phyloP scores from a whole-genome alignment of 92 coral and sea anemone species.

The Meandrina meandrites region DNA sequence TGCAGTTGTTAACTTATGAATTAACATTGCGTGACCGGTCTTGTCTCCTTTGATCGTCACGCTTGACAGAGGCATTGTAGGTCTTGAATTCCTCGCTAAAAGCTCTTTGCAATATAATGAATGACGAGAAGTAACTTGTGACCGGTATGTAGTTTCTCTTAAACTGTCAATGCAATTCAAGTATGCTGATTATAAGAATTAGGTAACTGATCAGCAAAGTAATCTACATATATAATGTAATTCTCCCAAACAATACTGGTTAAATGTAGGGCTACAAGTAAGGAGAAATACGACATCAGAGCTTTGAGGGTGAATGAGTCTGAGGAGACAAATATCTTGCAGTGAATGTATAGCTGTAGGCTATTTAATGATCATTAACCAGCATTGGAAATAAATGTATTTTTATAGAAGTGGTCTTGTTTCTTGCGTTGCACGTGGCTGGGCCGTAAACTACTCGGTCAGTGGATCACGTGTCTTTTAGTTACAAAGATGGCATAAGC shows the following conservation, averaged over 20 bases:
- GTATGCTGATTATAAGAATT: neutral
- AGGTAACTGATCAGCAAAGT: neutral
- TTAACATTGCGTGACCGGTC: neutral
- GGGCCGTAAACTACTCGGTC: neutral
- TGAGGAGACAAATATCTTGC: neutral
- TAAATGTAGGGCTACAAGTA: neutral
- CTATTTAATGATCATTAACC: slow-evolving; percentile 30
- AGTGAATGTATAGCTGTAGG: neutral
- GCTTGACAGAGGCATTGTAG: neutral
- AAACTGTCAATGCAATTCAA: neutral
- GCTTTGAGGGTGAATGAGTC: neutral
- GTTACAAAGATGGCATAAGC: neutral
- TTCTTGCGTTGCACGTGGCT: neutral
- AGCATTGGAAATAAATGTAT: slow-evolving; percentile 27
- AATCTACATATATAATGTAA: neutral
- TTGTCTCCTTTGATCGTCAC: neutral
- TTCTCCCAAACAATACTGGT: neutral
- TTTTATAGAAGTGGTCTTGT: neutral
- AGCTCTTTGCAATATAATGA: neutral
- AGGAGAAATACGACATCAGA: neutral
- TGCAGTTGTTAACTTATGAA: neutral
- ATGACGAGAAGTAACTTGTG: neutral
- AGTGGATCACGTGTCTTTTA: neutral
- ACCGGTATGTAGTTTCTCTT: neutral
- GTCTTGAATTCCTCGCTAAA: neutral